Base-by-base conservation (phyloP, 2,113 vertebrate genomes). In the Anolis carolinensis region DNA sequence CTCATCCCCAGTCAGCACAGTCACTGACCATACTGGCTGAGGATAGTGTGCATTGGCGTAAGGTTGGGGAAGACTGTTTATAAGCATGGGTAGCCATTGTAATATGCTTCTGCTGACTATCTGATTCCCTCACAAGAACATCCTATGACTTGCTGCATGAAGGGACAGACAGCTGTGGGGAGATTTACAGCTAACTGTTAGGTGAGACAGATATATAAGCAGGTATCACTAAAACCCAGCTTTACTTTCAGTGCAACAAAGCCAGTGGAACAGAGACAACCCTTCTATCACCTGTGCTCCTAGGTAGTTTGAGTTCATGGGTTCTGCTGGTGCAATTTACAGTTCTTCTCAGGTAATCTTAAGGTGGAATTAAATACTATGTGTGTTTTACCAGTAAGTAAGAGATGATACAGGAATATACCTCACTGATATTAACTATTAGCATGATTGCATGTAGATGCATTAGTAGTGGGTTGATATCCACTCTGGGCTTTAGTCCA, bases 161-260 rank as follows among this genome's bases (percentile, higher is more conserved):
- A 81, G 89, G 84, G 79, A 84, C 88, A 89, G 68, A n/a, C 16
- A 76, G 88, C 89, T 48, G 82, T 16, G 34, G 70, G 48, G 3
- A 77, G 95, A 95, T 96, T 97, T 96, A 50, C 96, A 96, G 96
- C 83, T 95, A 87, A 1, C 55, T 96, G 96, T 36, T 68, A 96
- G 91, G 44, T 88, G 25, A 6, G 30, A 86, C 0, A 0, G 87
- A 88, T 65, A 81, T 5, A 81, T 52, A 62, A 87, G 83, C 74
- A 70, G 86, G 89, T 86, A 3, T 0, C 79, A 62, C 90, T 81
- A 90, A 83, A 78, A 81, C 67, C 90, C 84, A 55, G 30, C 11
- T 59, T 1, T 0, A 2, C 5, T 32, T 0, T 82, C 10, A 52
- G 88, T 83, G 63, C 3, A 36, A 88, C 0, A 34, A 80, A 70